Percentiles rank a stretch among this genome's conserved stretches.
phyloP scores from a whole-genome alignment of 2,888 invertebrate genomes.

The Lordiphosa andalusiaca region DNA sequence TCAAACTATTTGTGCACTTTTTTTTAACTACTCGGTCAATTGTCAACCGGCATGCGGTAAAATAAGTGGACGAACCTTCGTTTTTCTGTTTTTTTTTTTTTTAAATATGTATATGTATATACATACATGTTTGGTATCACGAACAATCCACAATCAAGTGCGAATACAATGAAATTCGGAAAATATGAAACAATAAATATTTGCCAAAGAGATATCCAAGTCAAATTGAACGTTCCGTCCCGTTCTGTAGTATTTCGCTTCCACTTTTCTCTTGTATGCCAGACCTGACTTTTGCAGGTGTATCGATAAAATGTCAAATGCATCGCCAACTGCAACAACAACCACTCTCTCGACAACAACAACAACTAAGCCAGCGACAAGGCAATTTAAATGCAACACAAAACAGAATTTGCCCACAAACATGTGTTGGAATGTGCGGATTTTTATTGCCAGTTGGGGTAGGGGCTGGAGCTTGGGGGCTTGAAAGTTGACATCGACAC shows the following conservation, averaged over 20 bases:
- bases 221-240: background rate
- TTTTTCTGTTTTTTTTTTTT: too few species aligned
- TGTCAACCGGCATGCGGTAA: conserved; percentile 12
- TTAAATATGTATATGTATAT: too few species aligned
- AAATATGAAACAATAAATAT: conserved; percentile 3
- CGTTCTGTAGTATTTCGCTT: conserved; percentile 25
- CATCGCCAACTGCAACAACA: conserved; percentile 57
- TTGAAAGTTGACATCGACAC: conserved; percentile 62
- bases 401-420: conserved; percentile 38
- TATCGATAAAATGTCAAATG: conserved; percentile 66
- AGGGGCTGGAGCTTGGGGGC: conserved; percentile 1
- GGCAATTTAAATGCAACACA: conserved; percentile 73
- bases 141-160: conserved; percentile 16
- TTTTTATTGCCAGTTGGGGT: conserved; percentile 2
- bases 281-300: conserved; percentile 49
- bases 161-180: conserved; percentile 13
- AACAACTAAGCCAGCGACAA: conserved; percentile 53
- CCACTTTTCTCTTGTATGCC: conserved; percentile 4
- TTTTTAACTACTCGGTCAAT: conserved; percentile 7
- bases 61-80: conserved; percentile 1
- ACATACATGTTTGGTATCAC: conserved; percentile 9
- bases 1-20: conserved; percentile 13
- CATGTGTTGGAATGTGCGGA: conserved; percentile 21
- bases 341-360: conserved; percentile 31
- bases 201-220: too few species aligned